Percentiles rank a stretch among this genome's conserved stretches.
Evolutionary conservation across 2,113 vertebrate species (phyloP).

Genomic region (Phainopepla nitens): DNA sequence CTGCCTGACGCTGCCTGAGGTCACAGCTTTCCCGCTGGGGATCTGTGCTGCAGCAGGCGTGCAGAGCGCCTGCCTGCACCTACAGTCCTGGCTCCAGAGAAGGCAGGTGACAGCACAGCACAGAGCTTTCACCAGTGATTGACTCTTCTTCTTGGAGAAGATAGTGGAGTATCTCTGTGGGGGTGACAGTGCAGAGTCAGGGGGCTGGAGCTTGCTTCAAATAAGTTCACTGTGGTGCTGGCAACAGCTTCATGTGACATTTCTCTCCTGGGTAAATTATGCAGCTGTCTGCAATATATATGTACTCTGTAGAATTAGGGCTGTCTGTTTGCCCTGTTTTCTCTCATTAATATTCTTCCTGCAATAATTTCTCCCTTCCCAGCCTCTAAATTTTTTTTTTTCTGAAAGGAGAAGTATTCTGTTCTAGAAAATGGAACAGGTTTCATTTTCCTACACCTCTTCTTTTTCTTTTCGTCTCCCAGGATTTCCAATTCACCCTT

Average conservation of each 20-base stretch:
- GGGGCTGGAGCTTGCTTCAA: background rate
- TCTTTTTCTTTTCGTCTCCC: background rate
- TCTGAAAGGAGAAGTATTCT: background rate
- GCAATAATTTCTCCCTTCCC: background rate
- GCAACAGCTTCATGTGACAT: background rate
- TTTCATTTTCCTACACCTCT: background rate
- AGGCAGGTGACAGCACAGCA: background rate
- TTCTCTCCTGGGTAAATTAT: background rate
- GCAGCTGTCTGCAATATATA: background rate
- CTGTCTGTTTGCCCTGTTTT: background rate
- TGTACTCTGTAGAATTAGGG: background rate
- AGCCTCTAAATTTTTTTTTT: background rate
- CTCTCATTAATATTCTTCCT: background rate
- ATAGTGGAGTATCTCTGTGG: background rate
- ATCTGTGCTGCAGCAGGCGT: accelerated
- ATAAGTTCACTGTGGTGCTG: background rate
- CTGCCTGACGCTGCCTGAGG: background rate
- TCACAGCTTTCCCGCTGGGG: background rate
- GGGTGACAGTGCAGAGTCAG: background rate
- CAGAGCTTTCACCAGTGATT: background rate
- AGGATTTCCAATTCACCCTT: background rate
- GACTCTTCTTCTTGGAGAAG: background rate
- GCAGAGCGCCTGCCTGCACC: background rate
- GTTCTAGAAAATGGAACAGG: background rate
- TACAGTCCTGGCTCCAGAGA: background rate